These are phyloP conservation scores for Proales similis DNA, from an alignment of 1,140 invertebrate species.

Conservation along the genomic window DNA sequence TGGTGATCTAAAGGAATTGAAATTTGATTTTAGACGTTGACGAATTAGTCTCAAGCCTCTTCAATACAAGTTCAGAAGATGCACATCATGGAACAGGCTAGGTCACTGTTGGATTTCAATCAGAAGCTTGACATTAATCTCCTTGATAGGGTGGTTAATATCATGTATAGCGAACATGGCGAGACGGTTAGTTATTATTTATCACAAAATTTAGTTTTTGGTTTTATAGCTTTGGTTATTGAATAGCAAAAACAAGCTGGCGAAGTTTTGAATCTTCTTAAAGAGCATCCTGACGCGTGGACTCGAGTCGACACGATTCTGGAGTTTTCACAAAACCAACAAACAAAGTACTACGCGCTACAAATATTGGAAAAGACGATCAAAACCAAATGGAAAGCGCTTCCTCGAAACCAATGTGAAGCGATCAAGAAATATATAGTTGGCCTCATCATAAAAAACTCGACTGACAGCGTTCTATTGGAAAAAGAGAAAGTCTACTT, in stretches of 20 bases:
- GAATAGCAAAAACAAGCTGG: conserved; percentile 33
- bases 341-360: conserved; percentile 98
- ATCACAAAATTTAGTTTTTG: conserved; percentile 9
- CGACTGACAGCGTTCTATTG: conserved; percentile 76
- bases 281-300: conserved; percentile 98
- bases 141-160: conserved; percentile 34
- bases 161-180: conserved; percentile 36
- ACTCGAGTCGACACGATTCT: conserved; percentile 96
- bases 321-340: conserved; percentile 84
- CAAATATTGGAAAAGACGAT: conserved; percentile 99
- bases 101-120: conserved; percentile 36
- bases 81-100: conserved; percentile 37
- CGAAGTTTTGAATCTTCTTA: conserved; percentile 56
- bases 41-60: too few relatives aligned
- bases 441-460: conserved; percentile 94
- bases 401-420: conserved; percentile 95
- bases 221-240: neutral
- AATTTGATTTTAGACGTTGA: too few relatives aligned
- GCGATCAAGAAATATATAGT: conserved; percentile 97
- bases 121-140: conserved; percentile 34
- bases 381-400: conserved; percentile 96
- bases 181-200: conserved; percentile 6
- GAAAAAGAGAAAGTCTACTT: conserved; percentile 92
- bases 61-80: too few relatives aligned
- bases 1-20: too few relatives aligned